phyloP scores from a whole-genome alignment of 2,797 vertebrate genomes.

The Centroberyx gerrardi region DNA sequence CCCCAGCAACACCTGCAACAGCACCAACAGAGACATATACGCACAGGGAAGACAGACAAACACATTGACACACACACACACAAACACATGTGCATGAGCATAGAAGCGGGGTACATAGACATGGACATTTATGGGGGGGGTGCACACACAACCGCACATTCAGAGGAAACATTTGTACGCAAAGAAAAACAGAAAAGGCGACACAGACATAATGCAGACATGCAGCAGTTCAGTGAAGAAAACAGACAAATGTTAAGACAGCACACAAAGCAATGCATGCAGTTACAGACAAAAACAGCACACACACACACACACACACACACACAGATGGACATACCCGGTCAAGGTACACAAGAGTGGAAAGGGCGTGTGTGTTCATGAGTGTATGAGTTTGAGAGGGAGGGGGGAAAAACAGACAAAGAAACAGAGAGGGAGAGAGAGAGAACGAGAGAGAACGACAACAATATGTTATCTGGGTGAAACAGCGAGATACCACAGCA shows the following conservation, averaged over 20 bases:
- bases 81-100: conserved; percentile 13
- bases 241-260: background rate
- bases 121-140: background rate
- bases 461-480: conserved; percentile 59
- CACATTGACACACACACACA: conserved; percentile 26
- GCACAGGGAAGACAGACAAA: conserved; percentile 19
- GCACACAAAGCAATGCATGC: conserved; percentile 12
- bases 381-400: conserved; percentile 43
- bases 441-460: conserved; percentile 59
- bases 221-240: conserved; percentile 5
- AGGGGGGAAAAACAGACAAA: conserved; percentile 52
- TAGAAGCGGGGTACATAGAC: conserved; percentile 8
- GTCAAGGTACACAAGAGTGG: conserved; percentile 73
- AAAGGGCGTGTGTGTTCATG: conserved; percentile 61
- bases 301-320: conserved; percentile 45
- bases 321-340: conserved; percentile 78
- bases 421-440: conserved; percentile 33
- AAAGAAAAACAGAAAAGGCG: conserved; percentile 1
- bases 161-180: conserved; percentile 6
- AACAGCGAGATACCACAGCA: conserved; percentile 20
- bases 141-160: conserved; percentile 12
- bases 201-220: conserved; percentile 6
- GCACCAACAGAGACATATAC: conserved; percentile 39
- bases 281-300: conserved; percentile 16
- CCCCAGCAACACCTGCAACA: conserved; percentile 92